These are phyloP conservation scores for Clarias macrocephalus DNA, from an alignment of 2,113 vertebrate species.

Conservation along the genomic window DNA sequence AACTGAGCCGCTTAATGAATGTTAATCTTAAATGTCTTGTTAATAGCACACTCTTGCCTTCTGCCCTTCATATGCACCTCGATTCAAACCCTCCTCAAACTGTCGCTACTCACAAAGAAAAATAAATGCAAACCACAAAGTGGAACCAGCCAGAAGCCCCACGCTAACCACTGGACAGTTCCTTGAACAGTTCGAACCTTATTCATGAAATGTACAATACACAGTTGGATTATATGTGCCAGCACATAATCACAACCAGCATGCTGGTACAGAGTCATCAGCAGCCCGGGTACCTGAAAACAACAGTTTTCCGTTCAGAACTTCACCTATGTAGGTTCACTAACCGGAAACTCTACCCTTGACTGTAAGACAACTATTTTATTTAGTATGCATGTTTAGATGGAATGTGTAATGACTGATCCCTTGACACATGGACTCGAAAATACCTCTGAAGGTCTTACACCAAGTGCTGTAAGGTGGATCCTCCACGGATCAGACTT, in stretches of 20 bases:
- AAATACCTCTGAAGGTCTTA: no score
- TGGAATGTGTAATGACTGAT: not conserved
- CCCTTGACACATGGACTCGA: no score
- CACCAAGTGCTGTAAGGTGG: no score
- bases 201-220: not conserved
- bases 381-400: not conserved
- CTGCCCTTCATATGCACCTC: constrained; percentile 4
- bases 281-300: not conserved
- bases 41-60: not conserved
- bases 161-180: constrained; percentile 1
- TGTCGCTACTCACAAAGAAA: not conserved
- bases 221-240: not conserved
- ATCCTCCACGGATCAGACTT: no score
- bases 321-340: not conserved
- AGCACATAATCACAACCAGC: not conserved
- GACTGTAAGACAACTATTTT: not conserved
- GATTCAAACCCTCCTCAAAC: not conserved
- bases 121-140: constrained; percentile 9
- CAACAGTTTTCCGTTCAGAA: not conserved
- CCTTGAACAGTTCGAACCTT: not conserved
- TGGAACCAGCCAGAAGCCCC: constrained; percentile 3
- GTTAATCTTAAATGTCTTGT: not conserved
- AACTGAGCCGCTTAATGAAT: not conserved
- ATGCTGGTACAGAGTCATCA: not conserved
- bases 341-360: not conserved